phyloP scores from a whole-genome alignment of 23 tunicate species.

The Trididemnum nubilum region DNA sequence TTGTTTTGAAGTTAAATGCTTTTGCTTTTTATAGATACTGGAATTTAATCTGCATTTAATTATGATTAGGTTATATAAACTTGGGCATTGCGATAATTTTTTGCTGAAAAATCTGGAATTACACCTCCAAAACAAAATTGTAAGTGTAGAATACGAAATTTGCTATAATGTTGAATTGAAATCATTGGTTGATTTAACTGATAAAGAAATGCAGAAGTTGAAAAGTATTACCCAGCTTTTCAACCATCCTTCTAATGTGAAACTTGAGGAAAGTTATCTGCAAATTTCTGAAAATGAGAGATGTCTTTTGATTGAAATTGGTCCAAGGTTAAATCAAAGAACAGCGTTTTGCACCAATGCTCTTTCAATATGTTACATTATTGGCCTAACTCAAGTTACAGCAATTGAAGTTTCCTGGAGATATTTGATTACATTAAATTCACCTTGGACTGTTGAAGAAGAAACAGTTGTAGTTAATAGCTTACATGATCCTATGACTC shows the following conservation, averaged over 20 bases:
- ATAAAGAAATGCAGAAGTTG: slow-evolving; percentile 12
- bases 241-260: neutral
- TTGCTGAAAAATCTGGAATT: neutral
- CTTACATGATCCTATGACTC: slow-evolving; percentile 78
- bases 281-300: neutral
- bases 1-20: too few relatives aligned
- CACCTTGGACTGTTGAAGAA: neutral
- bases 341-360: slow-evolving; percentile 85
- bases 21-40: too few relatives aligned
- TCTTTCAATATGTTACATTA: slow-evolving; percentile 46
- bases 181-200: neutral
- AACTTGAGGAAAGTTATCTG: neutral
- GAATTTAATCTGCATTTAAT: too few relatives aligned
- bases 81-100: neutral
- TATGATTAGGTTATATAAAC: slow-evolving; percentile 10
- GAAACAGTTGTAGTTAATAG: slow-evolving; percentile 18
- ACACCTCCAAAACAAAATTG: neutral
- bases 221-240: slow-evolving; percentile 25
- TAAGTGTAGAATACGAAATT: slow-evolving; percentile 9
- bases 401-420: slow-evolving; percentile 61
- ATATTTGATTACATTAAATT: slow-evolving; percentile 20
- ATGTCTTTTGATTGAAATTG: slow-evolving; percentile 52
- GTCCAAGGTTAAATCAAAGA: slow-evolving; percentile 64
- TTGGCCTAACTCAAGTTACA: slow-evolving; percentile 35
- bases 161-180: slow-evolving; percentile 27